A percentile compares a stretch with the other conserved stretches of the same genome.
These are phyloP conservation scores for Alcis repandata DNA, from an alignment of 2,888 invertebrate genomes.

Conservation along the genomic window DNA sequence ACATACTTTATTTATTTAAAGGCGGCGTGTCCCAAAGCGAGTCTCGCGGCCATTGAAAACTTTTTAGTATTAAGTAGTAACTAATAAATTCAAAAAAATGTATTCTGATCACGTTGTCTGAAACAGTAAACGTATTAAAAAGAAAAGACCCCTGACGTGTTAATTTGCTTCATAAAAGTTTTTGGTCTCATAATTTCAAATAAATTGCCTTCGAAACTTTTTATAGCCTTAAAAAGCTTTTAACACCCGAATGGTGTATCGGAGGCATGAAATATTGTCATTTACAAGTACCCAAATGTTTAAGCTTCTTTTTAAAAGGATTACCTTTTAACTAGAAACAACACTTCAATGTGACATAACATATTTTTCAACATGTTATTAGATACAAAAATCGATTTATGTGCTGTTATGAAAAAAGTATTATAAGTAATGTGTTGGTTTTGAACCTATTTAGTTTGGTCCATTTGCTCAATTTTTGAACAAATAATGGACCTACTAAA, in stretches of 20 bases:
- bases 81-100: neutral
- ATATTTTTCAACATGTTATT: too few relatives aligned
- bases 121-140: conserved; percentile 20
- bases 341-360: too few relatives aligned
- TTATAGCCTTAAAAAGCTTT: conserved; percentile 48
- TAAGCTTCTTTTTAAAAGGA: conserved; percentile 41
- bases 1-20: too few relatives aligned
- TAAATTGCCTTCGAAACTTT: conserved; percentile 46
- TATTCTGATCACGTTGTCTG: conserved; percentile 10
- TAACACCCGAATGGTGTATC: conserved; percentile 50
- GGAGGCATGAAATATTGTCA: conserved; percentile 49
- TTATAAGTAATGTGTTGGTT: too few relatives aligned
- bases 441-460: too few relatives aligned
- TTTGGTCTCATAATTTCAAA: conserved; percentile 44
- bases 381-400: too few relatives aligned
- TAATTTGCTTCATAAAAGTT: conserved; percentile 39
- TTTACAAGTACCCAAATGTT: conserved; percentile 39
- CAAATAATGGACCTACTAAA: too few relatives aligned
- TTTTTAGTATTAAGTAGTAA: too few relatives aligned
- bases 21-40: neutral
- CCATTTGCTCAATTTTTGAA: too few relatives aligned
- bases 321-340: conserved; percentile 11
- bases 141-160: conserved; percentile 29
- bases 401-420: too few relatives aligned
- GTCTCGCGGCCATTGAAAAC: neutral